Base-by-base conservation (phyloP, 2,797 vertebrate species). In the Morelia viridis region DNA sequence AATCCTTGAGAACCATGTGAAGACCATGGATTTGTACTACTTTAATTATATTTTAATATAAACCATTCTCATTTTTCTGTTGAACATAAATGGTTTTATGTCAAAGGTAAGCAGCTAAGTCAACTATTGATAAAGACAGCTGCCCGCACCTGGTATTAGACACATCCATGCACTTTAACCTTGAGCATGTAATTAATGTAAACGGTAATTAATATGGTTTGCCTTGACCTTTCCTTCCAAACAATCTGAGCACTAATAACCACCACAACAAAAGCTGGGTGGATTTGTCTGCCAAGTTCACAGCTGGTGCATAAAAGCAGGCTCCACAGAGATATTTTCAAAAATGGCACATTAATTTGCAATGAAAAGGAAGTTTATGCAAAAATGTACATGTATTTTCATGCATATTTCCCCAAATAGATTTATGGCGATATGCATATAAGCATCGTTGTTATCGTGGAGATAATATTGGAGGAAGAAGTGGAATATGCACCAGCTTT, bases 241-340 rank as follows among this genome's bases (percentile, higher is more conserved):
- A 15, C 28, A 95, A 92, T 15, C 31, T 87, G 4, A 60, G 22
- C 13, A 9, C 71, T 94, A 92, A 11, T 41, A 76, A 76, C 71
- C 71, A 41, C 22, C 22, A 94, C 85, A 26, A 26, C 80, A 80
- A 93, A 87, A 95, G 62, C 1, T 64, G 41, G 17, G n/a, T 83
- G 11, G 31, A 91, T 95, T 94, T 87, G 87, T 28, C 60, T 93
- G 57, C 19, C 83, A 90, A 1, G 17, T 46, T 89, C 91, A 46
- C 95, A 93, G 68, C 87, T 94, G 92, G 9, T n/a, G 60, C 83
- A 76, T 8, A 60, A 89, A 89, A 89, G 24, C 68, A 85, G 92
- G 22, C 5, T 96, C 91, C 89, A 88, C 87, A 95, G 94, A 91
- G 94, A 95, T 88, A 28, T 88, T 95, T 85, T 93, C 91, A 95